A percentile compares a stretch with the other conserved stretches of the same genome.
Evolutionary conservation across 2,797 vertebrate species (phyloP).

Genomic region (Trematomus bernacchii): DNA sequence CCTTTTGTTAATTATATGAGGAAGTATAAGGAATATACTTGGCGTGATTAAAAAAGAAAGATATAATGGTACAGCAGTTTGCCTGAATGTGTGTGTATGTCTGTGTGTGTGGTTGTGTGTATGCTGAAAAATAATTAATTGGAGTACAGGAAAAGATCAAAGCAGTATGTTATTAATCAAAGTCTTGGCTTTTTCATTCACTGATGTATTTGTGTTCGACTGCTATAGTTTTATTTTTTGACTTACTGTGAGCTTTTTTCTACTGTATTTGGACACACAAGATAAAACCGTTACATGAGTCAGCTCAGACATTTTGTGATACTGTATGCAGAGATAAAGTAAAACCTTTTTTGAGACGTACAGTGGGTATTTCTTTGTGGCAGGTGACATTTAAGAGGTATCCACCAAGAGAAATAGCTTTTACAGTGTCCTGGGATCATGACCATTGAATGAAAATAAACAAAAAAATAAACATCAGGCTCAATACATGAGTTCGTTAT

Average conservation of each 20-base stretch:
- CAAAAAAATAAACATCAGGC: neutral
- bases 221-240: conserved; percentile 48
- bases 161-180: conserved; percentile 63
- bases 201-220: conserved; percentile 57
- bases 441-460: neutral
- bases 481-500: neutral
- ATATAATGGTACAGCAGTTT: conserved; percentile 17
- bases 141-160: conserved; percentile 52
- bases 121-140: conserved; percentile 26
- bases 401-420: neutral
- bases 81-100: conserved; percentile 1
- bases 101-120: neutral
- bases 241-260: conserved; percentile 17
- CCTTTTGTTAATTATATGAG: conserved; percentile 56
- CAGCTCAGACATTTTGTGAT: neutral
- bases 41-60: conserved; percentile 51
- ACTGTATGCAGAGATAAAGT: conserved; percentile 1
- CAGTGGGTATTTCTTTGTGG: neutral
- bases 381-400: conserved; percentile 16
- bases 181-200: conserved; percentile 44
- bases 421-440: neutral
- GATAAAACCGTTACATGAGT: conserved; percentile 22
- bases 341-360: neutral
- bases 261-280: neutral
- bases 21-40: conserved; percentile 62